These are phyloP conservation scores for Saccopteryx leptura DNA, from an alignment of 2,113 vertebrate genomes.

Conservation along the genomic window DNA sequence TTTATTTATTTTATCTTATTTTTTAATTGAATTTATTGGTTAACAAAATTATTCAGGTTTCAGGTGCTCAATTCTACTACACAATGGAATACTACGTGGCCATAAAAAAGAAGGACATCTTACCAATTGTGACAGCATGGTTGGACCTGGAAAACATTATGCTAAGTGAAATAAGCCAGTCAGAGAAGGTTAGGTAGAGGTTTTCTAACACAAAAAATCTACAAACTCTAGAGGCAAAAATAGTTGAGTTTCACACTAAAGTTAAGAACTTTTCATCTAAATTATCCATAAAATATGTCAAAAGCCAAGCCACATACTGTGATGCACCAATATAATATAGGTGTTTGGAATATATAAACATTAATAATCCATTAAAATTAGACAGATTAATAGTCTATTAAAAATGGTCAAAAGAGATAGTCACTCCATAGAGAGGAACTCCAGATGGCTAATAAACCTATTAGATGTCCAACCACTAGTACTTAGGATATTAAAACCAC, in stretches of 20 bases:
- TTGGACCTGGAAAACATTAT: too few relatives aligned
- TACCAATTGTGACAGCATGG: too few relatives aligned
- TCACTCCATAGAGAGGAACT: background rate
- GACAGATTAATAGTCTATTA: background rate
- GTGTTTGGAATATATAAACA: background rate
- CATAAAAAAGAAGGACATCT: too few relatives aligned
- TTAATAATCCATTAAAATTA: background rate
- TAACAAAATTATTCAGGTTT: too few relatives aligned
- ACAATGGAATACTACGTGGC: too few relatives aligned
- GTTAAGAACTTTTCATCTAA: background rate
- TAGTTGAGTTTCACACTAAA: background rate
- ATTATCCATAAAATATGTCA: background rate
- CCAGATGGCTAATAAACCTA: background rate
- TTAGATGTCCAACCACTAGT: background rate
- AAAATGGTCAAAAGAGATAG: constrained; percentile 2
- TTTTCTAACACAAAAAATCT: background rate
- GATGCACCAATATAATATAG: background rate
- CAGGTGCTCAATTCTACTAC: too few relatives aligned
- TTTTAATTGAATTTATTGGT: too few relatives aligned
- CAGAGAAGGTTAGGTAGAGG: background rate
- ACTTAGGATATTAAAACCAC: background rate
- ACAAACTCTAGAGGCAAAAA: background rate
- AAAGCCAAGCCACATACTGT: background rate
- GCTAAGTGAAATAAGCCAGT: background rate
- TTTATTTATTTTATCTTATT: too few relatives aligned